A percentile compares a stretch with the other conserved stretches of the same genome.
Evolutionary conservation across 2,113 vertebrate species (phyloP).

Genomic region (Rhipidura dahli): DNA sequence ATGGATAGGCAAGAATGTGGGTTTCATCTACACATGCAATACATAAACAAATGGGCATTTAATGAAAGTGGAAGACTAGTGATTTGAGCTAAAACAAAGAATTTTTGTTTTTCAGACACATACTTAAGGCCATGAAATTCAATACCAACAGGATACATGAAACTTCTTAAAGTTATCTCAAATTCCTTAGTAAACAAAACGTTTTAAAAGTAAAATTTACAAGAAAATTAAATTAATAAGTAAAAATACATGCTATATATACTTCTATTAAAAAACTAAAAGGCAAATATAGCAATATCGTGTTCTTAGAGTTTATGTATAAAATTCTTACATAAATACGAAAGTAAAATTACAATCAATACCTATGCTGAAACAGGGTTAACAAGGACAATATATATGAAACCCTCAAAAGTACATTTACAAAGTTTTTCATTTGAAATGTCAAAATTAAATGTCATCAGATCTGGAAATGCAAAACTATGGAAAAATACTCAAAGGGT

Average conservation of each 20-base stretch:
- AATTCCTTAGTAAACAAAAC: neutral
- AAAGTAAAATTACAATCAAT: neutral
- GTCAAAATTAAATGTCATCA: neutral
- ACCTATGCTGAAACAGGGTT: neutral
- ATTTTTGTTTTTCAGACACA: neutral
- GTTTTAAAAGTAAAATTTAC: neutral
- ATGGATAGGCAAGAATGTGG: neutral
- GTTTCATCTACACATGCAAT: neutral
- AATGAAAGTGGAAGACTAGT: neutral
- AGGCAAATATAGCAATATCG: neutral
- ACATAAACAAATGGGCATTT: neutral
- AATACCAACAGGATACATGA: neutral
- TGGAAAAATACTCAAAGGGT: neutral
- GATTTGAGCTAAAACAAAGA: neutral
- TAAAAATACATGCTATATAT: neutral
- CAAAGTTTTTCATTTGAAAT: neutral
- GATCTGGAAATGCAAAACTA: neutral
- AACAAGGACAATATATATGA: neutral
- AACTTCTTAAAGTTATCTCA: neutral
- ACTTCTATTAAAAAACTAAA: neutral
- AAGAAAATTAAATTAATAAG: neutral
- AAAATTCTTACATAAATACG: neutral
- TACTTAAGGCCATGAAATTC: neutral
- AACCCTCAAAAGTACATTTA: neutral
- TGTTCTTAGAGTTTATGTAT: neutral